Base-by-base conservation (phyloP, 1,140 invertebrate genomes). In the Nebria ingens region DNA sequence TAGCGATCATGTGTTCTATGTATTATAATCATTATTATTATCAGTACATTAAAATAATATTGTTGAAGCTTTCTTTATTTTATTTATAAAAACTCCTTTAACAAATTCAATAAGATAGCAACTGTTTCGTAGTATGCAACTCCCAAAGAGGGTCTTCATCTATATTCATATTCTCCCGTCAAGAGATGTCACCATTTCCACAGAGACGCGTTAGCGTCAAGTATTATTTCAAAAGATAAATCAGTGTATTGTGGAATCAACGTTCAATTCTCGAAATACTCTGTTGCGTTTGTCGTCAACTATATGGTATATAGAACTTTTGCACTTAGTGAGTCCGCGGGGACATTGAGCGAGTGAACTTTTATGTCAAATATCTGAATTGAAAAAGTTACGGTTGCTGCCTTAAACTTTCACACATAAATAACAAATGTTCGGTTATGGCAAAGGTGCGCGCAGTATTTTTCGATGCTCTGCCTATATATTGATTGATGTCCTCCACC, bases 301-400 rank as follows among this genome's bases (percentile, higher is more conserved):
- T 45, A 45, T n/a, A n/a, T n/a, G n/a, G n/a, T n/a, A n/a, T n/a
- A n/a, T 45, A 45, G 40, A 45, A 45, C 9, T 45, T 45, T 45
- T 17, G 40, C 40, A 45, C 40, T 45, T 45, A 45, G 40, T 45
- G 40, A 45, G 40, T 45, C 40, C 40, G 17, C 17, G 40, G 40
- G 40, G 40, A 45, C 40, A 17, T 12, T 45, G 40, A 17, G 40
- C 40, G 40, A 45, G 40, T 45, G 40, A 45, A 45, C 40, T 45
- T 45, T 17, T 45, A 17, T 45, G 40, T 45, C 40, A 45, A 45
- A 45, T 45, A 45, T 45, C 6, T 45, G 40, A 45, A 45, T 45
- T 45, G 40, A 45, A 45, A 45, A 45, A 45, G 40, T 45, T 45
- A 45, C 40, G n/a, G n/a, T n/a, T 45, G 9, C 40, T 17, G 40